Percentiles rank a stretch among this genome's conserved stretches.
These are phyloP conservation scores for Tenualosa thibaudeaui DNA, from an alignment of 2,797 vertebrate species.

Conservation along the genomic window DNA sequence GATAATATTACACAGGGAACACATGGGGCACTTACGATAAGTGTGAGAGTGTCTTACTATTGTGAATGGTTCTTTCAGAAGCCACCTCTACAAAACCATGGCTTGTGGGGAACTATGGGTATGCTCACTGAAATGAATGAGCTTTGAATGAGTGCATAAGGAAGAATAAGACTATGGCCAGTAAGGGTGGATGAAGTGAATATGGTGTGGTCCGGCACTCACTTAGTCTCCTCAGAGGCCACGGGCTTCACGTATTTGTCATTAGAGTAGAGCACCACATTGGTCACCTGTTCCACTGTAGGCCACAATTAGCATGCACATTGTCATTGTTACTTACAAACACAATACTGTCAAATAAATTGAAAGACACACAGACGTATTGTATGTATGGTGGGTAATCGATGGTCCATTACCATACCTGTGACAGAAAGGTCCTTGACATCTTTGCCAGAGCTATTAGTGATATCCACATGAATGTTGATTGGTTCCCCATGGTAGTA, in stretches of 20 bases:
- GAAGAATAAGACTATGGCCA: not conserved
- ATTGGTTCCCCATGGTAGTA: conserved; percentile 90
- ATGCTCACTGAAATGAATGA: not conserved
- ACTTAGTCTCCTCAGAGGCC: conserved; percentile 83
- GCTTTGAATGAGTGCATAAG: not conserved
- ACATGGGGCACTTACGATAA: not conserved
- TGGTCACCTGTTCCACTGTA: conserved; percentile 89
- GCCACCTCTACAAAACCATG: not conserved
- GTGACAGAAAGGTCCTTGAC: conserved; percentile 85
- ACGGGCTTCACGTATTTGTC: conserved; percentile 90
- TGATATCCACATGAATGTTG: conserved; percentile 79
- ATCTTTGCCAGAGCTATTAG: conserved; percentile 86
- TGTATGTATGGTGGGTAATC: too few relatives aligned
- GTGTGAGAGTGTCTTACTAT: not conserved
- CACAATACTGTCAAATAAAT: not conserved
- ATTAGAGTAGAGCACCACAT: conserved; percentile 89
- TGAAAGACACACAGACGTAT: not conserved
- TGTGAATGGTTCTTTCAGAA: not conserved
- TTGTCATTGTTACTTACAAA: not conserved
- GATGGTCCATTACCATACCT: conserved; percentile 66
- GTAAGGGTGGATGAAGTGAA: not conserved
- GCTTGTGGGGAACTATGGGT: not conserved
- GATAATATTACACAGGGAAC: not conserved
- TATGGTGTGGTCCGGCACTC: conserved; percentile 60
- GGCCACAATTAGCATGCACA: not conserved